Percentiles rank a stretch among this genome's conserved stretches.
These are phyloP conservation scores for Schizopygopsis malacanthus DNA, from an alignment of 2,797 vertebrate genomes.

Conservation along the genomic window DNA sequence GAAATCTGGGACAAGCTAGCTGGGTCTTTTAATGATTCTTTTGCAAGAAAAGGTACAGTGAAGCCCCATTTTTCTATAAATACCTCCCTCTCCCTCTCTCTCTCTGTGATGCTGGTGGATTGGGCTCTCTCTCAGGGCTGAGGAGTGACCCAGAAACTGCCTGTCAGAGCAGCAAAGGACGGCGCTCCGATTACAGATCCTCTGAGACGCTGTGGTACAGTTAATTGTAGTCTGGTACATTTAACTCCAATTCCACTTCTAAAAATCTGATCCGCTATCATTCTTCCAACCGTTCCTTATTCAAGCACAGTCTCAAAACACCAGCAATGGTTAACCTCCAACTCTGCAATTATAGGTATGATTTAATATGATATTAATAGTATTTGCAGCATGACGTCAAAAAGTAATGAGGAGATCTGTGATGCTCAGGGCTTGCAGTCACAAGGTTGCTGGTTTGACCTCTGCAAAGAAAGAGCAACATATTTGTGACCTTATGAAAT, in stretches of 20 bases:
- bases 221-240: constrained; percentile 59
- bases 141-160: constrained; percentile 83
- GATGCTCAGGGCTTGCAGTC: not conserved
- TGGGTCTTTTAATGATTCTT: constrained; percentile 80
- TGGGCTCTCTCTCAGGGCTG: constrained; percentile 80
- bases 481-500: not conserved
- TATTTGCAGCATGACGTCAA: constrained; percentile 3
- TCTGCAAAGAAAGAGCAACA: not conserved
- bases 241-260: constrained; percentile 21
- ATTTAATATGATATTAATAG: constrained; percentile 23
- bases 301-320: not conserved
- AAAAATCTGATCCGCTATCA: not conserved
- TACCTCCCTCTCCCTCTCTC: constrained; percentile 68
- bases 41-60: constrained; percentile 81
- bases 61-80: constrained; percentile 89
- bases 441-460: constrained; percentile 11
- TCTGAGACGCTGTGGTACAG: constrained; percentile 60
- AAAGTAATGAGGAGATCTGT: not conserved
- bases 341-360: not conserved
- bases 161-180: constrained; percentile 74
- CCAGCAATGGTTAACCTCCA: not conserved
- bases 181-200: constrained; percentile 73
- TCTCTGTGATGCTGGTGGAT: constrained; percentile 72
- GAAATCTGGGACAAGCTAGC: constrained; percentile 82
- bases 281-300: not conserved